Percentiles rank a stretch among this genome's conserved stretches.
Evolutionary conservation across 2,888 invertebrate genomes (phyloP).

Genomic region (Amblyteles armatorius): DNA sequence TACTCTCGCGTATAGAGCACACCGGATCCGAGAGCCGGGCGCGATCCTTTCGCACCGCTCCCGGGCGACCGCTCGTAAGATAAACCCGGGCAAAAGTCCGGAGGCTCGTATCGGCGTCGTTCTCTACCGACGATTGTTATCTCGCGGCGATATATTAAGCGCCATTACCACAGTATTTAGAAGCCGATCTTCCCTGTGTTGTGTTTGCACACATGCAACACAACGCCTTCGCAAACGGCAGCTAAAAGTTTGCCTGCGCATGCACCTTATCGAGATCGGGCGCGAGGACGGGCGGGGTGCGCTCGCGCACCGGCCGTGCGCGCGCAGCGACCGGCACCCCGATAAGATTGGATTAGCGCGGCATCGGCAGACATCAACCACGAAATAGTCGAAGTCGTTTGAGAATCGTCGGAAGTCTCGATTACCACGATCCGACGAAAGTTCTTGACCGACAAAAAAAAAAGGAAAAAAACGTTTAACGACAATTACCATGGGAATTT

Average conservation of each 20-base stretch:
- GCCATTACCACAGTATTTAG: conserved; percentile 82
- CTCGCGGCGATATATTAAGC: conserved; percentile 81
- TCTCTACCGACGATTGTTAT: conserved; percentile 79
- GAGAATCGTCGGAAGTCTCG: neutral
- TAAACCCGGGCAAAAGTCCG: conserved; percentile 64
- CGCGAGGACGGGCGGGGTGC: conserved; percentile 62
- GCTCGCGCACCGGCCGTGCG: conserved; percentile 49
- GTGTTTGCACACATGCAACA: neutral
- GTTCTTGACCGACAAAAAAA: neutral
- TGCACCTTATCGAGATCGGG: conserved; percentile 68
- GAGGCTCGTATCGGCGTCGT: conserved; percentile 66
- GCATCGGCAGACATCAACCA: conserved; percentile 67
- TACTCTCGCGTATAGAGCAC: conserved; percentile 35
- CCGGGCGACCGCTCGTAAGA: conserved; percentile 43
- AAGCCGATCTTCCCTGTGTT: conserved; percentile 71
- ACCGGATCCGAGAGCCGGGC: conserved; percentile 27
- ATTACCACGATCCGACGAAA: neutral
- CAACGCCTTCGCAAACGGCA: conserved; percentile 36
- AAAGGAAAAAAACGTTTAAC: neutral
- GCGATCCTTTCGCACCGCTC: conserved; percentile 54
- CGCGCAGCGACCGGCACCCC: conserved; percentile 72
- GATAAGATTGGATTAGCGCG: conserved; percentile 73
- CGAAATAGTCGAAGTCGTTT: conserved; percentile 20
- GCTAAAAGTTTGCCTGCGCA: conserved; percentile 56
- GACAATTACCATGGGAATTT: neutral